These are phyloP conservation scores for Seira sanloemensis DNA, from an alignment of 2,888 invertebrate species.

Conservation along the genomic window DNA sequence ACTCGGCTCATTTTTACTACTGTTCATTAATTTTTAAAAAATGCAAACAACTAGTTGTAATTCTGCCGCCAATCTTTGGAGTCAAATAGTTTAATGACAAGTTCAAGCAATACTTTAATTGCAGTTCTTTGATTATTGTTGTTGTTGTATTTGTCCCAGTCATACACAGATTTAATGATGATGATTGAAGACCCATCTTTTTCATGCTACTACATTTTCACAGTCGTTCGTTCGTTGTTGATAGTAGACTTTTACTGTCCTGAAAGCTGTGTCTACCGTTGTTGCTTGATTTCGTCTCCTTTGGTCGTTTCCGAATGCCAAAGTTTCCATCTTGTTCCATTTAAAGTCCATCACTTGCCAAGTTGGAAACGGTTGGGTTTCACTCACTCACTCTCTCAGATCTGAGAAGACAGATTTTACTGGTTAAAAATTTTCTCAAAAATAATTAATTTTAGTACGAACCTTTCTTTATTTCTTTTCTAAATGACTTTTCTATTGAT, in stretches of 20 bases:
- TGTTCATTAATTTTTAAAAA: too few relatives aligned
- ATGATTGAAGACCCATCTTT: slow-evolving; percentile 47
- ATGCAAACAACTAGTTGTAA: not conserved
- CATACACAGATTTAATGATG: slow-evolving; percentile 35
- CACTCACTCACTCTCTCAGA: slow-evolving; percentile 27
- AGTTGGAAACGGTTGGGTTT: slow-evolving; percentile 58
- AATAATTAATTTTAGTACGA: not conserved
- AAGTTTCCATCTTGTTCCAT: slow-evolving; percentile 49
- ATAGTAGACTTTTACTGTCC: slow-evolving; percentile 41
- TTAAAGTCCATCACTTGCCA: slow-evolving; percentile 54
- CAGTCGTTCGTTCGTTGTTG: slow-evolving; percentile 29
- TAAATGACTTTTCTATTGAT: slow-evolving; percentile 49
- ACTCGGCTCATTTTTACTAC: too few relatives aligned
- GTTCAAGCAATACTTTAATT: too few relatives aligned
- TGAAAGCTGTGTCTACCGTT: slow-evolving; percentile 34
- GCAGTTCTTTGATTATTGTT: slow-evolving; percentile 22
- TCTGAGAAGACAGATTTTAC: slow-evolving; percentile 27
- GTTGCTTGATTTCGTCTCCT: slow-evolving; percentile 22
- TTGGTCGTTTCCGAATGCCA: slow-evolving; percentile 58
- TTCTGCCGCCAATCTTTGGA: not conserved
- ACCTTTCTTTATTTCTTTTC: slow-evolving; percentile 25
- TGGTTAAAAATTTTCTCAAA: slow-evolving; percentile 6
- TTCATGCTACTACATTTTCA: slow-evolving; percentile 26
- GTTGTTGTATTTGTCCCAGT: slow-evolving; percentile 52
- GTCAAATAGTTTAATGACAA: too few relatives aligned